Conservation (phyloP, 2,797 vertebrate species). For the Carcharodon carcharias region DNA sequence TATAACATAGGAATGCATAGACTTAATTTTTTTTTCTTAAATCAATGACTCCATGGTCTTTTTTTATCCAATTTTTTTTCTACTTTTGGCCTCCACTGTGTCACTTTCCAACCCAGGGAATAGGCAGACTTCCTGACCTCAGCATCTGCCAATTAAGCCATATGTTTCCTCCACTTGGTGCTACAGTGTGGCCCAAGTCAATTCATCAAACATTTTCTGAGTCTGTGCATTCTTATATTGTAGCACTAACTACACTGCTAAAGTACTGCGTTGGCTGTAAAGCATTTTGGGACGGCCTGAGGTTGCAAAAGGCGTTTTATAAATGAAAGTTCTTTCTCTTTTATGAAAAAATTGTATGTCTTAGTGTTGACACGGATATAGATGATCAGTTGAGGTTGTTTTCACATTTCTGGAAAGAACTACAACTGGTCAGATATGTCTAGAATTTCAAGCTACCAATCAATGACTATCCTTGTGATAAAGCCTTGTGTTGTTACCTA, state of each 20-base stretch:
- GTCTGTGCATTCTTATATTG: too few relatives aligned
- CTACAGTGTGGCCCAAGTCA: not conserved
- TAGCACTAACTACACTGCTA: too few relatives aligned
- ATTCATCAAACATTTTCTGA: not conserved
- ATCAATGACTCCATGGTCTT: not conserved
- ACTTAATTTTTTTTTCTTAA: not conserved
- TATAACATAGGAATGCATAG: not conserved
- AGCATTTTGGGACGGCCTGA: too few relatives aligned
- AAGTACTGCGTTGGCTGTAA: too few relatives aligned
- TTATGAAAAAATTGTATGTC: too few relatives aligned
- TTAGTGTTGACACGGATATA: too few relatives aligned
- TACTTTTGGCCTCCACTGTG: not conserved
- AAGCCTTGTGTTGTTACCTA: not conserved
- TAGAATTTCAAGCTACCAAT: not conserved
- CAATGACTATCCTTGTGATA: not conserved
- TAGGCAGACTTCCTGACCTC: not conserved
- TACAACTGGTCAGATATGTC: not conserved
- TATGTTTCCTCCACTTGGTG: not conserved
- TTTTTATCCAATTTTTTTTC: not conserved
- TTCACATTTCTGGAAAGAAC: too few relatives aligned
- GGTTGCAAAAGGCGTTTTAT: too few relatives aligned
- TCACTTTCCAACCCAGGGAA: not conserved
- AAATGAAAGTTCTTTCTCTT: too few relatives aligned
- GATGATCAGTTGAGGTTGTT: too few relatives aligned
- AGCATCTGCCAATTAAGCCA: not conserved